phyloP scores from a whole-genome alignment of 2,113 vertebrate species.

The Pluvialis apricaria region DNA sequence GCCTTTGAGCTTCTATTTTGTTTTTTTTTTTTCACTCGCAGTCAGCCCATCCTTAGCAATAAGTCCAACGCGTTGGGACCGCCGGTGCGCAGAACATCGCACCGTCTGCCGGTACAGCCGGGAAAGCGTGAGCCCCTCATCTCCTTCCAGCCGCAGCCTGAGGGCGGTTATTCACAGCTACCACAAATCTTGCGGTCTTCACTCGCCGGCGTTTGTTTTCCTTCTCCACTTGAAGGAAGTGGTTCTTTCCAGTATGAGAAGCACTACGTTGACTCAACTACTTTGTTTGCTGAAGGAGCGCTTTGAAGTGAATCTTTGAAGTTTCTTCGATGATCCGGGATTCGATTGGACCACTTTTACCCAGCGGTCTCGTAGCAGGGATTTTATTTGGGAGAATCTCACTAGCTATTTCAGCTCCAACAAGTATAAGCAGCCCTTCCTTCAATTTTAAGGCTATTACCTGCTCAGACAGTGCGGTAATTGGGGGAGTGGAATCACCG shows the following conservation, averaged over 20 bases:
- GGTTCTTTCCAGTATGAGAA: neutral
- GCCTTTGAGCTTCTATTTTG: neutral
- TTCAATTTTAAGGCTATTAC: neutral
- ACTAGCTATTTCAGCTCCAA: neutral
- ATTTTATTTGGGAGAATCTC: neutral
- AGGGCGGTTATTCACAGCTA: neutral
- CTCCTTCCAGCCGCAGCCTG: neutral
- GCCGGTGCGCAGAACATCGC: fast-evolving
- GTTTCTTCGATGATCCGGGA: neutral
- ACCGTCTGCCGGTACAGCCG: neutral
- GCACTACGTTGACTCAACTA: neutral
- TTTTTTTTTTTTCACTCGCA: neutral
- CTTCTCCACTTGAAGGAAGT: neutral
- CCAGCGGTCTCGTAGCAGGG: neutral
- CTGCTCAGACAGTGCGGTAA: neutral
- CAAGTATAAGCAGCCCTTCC: neutral
- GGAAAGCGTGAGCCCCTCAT: fast-evolving
- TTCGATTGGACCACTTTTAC: neutral
- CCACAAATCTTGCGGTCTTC: neutral
- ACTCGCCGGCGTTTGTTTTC: neutral
- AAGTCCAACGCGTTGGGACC: neutral
- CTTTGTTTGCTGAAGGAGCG: neutral
- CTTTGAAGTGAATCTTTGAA: constrained; percentile 38
- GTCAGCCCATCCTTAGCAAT: neutral
- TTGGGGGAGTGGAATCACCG: neutral